Evolutionary conservation across 2,888 invertebrate genomes (phyloP).

Genomic region (Heterodera filipjevi): DNA sequence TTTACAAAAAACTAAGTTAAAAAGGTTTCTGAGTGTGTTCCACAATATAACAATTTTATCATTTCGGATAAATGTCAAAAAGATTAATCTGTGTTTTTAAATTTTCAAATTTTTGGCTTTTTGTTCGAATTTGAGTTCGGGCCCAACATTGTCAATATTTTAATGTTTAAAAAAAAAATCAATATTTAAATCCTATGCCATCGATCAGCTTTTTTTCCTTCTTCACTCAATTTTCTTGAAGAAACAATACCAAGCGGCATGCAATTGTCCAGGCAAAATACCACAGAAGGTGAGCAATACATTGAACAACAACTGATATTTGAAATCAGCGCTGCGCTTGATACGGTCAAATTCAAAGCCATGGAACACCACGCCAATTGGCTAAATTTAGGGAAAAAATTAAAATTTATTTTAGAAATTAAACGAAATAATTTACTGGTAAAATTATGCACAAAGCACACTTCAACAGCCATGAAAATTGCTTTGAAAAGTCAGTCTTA

Average conservation of each 20-base stretch:
- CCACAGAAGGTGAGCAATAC: conserved; percentile 16
- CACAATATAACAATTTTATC: too few relatives aligned
- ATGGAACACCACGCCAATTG: conserved; percentile 7
- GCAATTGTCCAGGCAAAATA: conserved; percentile 6
- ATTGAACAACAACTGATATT: conserved; percentile 9
- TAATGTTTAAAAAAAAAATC: too few relatives aligned
- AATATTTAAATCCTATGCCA: not conserved
- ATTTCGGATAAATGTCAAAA: too few relatives aligned
- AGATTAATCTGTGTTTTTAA: too few relatives aligned
- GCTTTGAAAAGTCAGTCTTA: not conserved
- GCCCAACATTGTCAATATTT: too few relatives aligned
- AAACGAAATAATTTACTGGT: too few relatives aligned
- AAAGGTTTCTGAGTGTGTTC: too few relatives aligned
- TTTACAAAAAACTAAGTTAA: too few relatives aligned
- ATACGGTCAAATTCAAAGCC: not conserved
- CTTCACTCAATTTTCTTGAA: not conserved
- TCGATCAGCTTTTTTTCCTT: not conserved
- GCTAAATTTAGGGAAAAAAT: not conserved
- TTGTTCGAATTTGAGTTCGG: too few relatives aligned
- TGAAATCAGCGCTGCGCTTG: not conserved
- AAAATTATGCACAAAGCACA: not conserved
- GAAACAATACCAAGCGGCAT: conserved; percentile 25
- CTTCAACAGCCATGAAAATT: not conserved
- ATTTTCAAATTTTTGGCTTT: too few relatives aligned
- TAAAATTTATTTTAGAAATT: not conserved